Percentiles rank a stretch among this genome's conserved stretches.
Evolutionary conservation across 2,888 invertebrate genomes (phyloP).

Genomic region (Sminthurides aquaticus): DNA sequence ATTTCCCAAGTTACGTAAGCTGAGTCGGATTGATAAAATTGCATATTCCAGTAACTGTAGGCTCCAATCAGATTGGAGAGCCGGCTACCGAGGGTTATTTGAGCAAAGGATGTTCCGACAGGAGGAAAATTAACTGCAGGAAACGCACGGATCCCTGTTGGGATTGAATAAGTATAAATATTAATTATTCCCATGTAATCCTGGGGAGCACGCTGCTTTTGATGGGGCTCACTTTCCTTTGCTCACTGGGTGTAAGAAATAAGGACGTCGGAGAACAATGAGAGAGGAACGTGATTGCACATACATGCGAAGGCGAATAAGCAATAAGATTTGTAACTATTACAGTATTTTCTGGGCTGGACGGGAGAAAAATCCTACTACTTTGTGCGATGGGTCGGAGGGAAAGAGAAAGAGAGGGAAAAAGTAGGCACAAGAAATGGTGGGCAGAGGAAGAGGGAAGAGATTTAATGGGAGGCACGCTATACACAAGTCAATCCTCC

Average conservation of each 20-base stretch:
- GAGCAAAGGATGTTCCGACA: constrained; percentile 84
- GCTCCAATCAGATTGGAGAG: constrained; percentile 82
- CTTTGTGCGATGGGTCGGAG: too few relatives aligned
- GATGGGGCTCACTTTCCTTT: too few relatives aligned
- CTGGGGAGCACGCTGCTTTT: too few relatives aligned
- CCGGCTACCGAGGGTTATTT: constrained; percentile 78
- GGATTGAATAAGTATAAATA: neutral
- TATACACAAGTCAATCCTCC: too few relatives aligned
- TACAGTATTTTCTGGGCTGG: too few relatives aligned
- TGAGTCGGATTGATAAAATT: constrained; percentile 89
- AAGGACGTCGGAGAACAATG: neutral
- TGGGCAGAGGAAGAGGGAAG: too few relatives aligned
- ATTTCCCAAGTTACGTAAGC: constrained; percentile 92
- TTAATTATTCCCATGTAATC: neutral
- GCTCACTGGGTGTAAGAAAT: too few relatives aligned
- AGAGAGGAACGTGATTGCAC: neutral
- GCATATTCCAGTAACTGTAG: constrained; percentile 95
- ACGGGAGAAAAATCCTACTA: too few relatives aligned
- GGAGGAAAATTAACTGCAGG: constrained; percentile 86
- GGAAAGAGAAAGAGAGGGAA: too few relatives aligned
- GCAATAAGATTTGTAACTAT: too few relatives aligned
- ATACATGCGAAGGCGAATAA: neutral
- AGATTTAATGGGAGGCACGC: too few relatives aligned
- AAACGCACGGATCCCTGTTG: constrained; percentile 57
- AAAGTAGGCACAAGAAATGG: too few relatives aligned